phyloP scores from a whole-genome alignment of 2,888 invertebrate genomes.

The Pachliopta kotzebuea region DNA sequence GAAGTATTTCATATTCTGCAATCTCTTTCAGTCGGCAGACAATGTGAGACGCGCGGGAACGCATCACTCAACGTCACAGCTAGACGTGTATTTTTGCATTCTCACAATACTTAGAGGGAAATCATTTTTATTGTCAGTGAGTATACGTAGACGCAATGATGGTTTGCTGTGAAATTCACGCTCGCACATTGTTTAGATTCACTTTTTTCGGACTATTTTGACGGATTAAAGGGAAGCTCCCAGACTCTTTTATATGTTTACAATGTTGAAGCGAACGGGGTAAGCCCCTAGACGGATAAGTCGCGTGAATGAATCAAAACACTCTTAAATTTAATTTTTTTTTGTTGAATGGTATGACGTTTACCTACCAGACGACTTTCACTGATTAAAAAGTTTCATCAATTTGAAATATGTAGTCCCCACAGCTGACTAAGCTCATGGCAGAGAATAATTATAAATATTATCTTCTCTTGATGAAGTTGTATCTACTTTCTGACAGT shows the following conservation, averaged over 20 bases:
- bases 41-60: slow-evolving; percentile 64
- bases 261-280: slow-evolving; percentile 9
- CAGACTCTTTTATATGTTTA: slow-evolving; percentile 29
- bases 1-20: slow-evolving; percentile 76
- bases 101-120: slow-evolving; percentile 67
- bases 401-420: slow-evolving; percentile 8
- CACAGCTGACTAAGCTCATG: not conserved
- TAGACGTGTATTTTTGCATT: slow-evolving; percentile 71
- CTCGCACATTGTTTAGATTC: slow-evolving; percentile 46
- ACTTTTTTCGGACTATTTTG: slow-evolving; percentile 30
- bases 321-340: slow-evolving; percentile 15
- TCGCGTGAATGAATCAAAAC: slow-evolving; percentile 19
- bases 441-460: not conserved
- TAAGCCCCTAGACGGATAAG: slow-evolving; percentile 16
- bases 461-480: not conserved
- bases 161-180: slow-evolving; percentile 43
- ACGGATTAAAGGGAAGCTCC: slow-evolving; percentile 21
- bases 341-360: slow-evolving; percentile 11
- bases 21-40: slow-evolving; percentile 72
- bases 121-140: slow-evolving; percentile 73
- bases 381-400: slow-evolving; percentile 24
- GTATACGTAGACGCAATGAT: slow-evolving; percentile 58
- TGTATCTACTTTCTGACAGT: too few relatives aligned
- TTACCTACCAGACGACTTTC: slow-evolving; percentile 13
- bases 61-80: slow-evolving; percentile 77